A percentile compares a stretch with the other conserved stretches of the same genome.
These are phyloP conservation scores for Dromaius novaehollandiae DNA, from an alignment of 2,113 vertebrate genomes.

Conservation along the genomic window DNA sequence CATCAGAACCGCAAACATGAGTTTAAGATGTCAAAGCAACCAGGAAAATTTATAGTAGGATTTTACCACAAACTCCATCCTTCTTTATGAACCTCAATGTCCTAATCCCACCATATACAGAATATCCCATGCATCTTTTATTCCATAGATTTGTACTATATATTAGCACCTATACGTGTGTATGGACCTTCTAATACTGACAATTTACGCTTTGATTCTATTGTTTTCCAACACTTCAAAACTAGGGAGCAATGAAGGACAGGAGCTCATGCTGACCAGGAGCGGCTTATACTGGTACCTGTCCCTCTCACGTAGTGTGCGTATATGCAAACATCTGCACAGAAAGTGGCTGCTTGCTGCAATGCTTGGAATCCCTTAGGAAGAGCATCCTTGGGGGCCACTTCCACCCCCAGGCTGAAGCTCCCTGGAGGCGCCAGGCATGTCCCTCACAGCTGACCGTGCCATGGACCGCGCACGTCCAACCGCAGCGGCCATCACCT, in stretches of 20 bases:
- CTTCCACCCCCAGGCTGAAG: not conserved
- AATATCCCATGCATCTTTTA: not conserved
- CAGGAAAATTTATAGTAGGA: fast-evolving
- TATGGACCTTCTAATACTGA: no score
- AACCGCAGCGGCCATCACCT: fast-evolving
- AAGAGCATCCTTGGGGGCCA: not conserved
- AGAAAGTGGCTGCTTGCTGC: not conserved
- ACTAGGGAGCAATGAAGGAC: fast-evolving
- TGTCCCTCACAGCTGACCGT: fast-evolving
- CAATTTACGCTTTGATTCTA: fast-evolving
- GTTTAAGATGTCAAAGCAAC: not conserved
- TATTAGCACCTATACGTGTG: no score
- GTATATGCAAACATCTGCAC: no score
- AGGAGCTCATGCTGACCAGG: not conserved
- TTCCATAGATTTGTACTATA: not conserved
- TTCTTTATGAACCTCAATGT: fast-evolving
- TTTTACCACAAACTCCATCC: not conserved
- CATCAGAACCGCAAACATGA: fast-evolving
- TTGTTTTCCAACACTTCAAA: not conserved
- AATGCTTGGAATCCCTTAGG: no score
- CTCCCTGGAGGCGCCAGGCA: fast-evolving
- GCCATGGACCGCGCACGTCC: fast-evolving
- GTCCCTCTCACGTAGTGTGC: fast-evolving
- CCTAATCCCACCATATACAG: fast-evolving
- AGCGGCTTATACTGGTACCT: not conserved